phyloP scores from a whole-genome alignment of 1,140 invertebrate genomes.

The Scaptomyza graminum region DNA sequence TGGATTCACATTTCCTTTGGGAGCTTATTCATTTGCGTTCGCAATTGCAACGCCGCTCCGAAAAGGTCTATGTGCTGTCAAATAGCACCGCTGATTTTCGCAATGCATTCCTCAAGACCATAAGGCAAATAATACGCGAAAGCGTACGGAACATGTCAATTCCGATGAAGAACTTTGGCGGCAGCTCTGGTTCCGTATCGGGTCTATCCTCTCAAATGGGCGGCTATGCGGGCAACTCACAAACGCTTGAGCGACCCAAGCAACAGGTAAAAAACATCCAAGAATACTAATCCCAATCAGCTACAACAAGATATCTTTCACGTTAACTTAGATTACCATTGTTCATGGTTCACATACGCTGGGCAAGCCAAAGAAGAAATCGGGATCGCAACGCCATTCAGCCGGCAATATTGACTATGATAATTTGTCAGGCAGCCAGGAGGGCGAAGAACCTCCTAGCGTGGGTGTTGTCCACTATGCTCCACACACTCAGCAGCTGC shows the following conservation, averaged over 20 bases:
- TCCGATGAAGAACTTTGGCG: constrained; percentile 89
- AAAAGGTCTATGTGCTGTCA: constrained; percentile 98
- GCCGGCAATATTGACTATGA: constrained; percentile 95
- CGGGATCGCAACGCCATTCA: constrained; percentile 93
- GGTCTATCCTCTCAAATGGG: constrained; percentile 71
- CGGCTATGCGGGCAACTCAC: constrained; percentile 84
- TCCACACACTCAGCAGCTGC: constrained; percentile 64
- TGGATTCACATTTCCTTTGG: constrained; percentile 98
- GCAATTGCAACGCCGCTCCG: constrained; percentile 95
- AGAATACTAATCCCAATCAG: not conserved
- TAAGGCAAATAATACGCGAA: constrained; percentile 97
- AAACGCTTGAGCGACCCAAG: constrained; percentile 86
- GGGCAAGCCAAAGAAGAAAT: constrained; percentile 89
- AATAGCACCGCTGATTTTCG: constrained; percentile 98
- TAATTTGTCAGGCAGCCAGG: constrained; percentile 87
- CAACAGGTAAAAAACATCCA: constrained; percentile 83
- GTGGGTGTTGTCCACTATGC: constrained; percentile 77
- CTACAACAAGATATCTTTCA: constrained; percentile 1
- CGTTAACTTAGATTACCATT: constrained; percentile 84
- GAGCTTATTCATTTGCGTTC: constrained; percentile 97
- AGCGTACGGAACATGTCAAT: constrained; percentile 97
- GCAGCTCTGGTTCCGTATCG: constrained; percentile 80
- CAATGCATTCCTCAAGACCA: constrained; percentile 97
- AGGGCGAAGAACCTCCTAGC: constrained; percentile 83
- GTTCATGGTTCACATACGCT: constrained; percentile 89